Conservation (phyloP, 2,888 invertebrate species). For the Pollenia amentaria region DNA sequence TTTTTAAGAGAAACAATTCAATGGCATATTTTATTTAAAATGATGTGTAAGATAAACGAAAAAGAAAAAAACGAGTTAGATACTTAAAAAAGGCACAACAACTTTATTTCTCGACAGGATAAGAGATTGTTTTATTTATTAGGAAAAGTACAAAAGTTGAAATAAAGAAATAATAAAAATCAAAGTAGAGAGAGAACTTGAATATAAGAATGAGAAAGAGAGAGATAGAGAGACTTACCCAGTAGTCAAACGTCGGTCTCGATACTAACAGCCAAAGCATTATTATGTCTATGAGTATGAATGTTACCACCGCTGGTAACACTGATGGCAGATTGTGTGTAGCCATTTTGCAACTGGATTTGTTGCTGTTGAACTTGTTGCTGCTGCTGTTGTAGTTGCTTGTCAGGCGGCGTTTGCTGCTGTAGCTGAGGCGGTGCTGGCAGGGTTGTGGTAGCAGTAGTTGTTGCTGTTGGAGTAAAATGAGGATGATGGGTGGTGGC, state of each 20-base stretch:
- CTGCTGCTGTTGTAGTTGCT: slow-evolving; percentile 78
- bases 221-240: slow-evolving; percentile 87
- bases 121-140: slow-evolving; percentile 63
- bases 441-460: slow-evolving; percentile 75
- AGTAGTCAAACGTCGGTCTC: slow-evolving; percentile 98
- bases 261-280: slow-evolving; percentile 93
- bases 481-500: slow-evolving; percentile 80
- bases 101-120: slow-evolving; percentile 67
- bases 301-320: slow-evolving; percentile 85
- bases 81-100: slow-evolving; percentile 37
- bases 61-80: slow-evolving; percentile 6
- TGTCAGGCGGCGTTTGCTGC: slow-evolving; percentile 71
- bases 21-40: neutral
- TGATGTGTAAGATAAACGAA: neutral
- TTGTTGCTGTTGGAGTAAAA: slow-evolving; percentile 78
- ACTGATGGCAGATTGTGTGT: slow-evolving; percentile 80
- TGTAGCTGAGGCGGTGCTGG: slow-evolving; percentile 75
- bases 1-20: no score
- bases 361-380: slow-evolving; percentile 77
- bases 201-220: slow-evolving; percentile 1
- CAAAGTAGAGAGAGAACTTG: slow-evolving; percentile 8
- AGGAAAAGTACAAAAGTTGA: slow-evolving; percentile 44
- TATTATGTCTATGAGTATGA: slow-evolving; percentile 91
- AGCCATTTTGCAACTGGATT: slow-evolving; percentile 80
- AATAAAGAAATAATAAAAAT: slow-evolving; percentile 18